Conservation (phyloP, 1,140 invertebrate species). For the Steinernema khuongi region DNA sequence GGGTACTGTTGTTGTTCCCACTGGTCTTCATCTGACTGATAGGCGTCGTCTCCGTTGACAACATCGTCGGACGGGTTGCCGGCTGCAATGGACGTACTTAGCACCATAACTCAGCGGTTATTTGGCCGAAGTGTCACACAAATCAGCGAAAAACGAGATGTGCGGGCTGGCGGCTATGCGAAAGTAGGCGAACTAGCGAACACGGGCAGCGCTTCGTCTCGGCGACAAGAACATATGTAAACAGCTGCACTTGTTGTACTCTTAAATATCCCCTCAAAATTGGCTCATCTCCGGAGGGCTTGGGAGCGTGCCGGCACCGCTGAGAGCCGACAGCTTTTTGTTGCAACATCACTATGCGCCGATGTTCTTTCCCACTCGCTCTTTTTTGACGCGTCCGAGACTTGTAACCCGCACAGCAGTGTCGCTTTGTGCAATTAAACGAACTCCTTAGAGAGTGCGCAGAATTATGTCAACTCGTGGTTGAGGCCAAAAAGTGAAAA, state of each 20-base stretch:
- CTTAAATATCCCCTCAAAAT: constrained; percentile 1
- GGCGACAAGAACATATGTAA: constrained; percentile 2
- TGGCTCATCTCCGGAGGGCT: neutral
- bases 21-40: neutral
- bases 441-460: neutral
- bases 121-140: constrained; percentile 9
- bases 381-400: neutral
- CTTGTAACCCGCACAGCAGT: neutral
- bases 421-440: neutral
- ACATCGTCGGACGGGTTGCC: neutral
- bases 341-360: neutral
- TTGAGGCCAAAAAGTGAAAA: neutral
- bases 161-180: neutral
- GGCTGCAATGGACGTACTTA: constrained; percentile 7
- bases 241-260: constrained; percentile 9
- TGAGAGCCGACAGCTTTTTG: neutral
- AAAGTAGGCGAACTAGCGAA: neutral
- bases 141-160: constrained; percentile 13
- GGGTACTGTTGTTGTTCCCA: constrained; percentile 10
- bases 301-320: neutral
- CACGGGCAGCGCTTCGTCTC: neutral
- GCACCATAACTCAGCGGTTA: constrained; percentile 18
- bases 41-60: constrained; percentile 1
- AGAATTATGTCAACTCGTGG: constrained; percentile 7
- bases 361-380: neutral